These are phyloP conservation scores for Microplitis deprimator DNA, from an alignment of 2,888 invertebrate genomes.

Conservation along the genomic window DNA sequence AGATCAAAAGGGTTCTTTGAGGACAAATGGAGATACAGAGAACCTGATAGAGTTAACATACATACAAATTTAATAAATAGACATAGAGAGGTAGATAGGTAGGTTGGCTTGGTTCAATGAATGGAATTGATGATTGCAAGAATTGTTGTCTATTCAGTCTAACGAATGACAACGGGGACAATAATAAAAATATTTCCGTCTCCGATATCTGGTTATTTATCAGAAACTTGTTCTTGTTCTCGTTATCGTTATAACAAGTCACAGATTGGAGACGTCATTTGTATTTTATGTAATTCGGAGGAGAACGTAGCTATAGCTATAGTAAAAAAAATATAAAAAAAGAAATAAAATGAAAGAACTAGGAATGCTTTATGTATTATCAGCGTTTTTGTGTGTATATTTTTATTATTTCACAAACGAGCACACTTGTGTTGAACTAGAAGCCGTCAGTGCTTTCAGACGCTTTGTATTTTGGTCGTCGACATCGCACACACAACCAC, in stretches of 20 bases:
- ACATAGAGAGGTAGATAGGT: background rate
- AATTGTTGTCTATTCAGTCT: background rate
- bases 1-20: background rate
- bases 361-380: background rate
- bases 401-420: constrained; percentile 1
- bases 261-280: background rate
- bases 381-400: background rate
- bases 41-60: background rate
- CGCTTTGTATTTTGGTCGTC: background rate
- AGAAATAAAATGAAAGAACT: background rate
- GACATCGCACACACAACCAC: background rate
- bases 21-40: background rate
- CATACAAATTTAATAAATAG: too few relatives aligned
- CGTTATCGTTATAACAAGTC: constrained; percentile 1
- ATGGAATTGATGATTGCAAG: background rate
- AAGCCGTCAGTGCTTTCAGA: background rate
- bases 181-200: constrained; percentile 1
- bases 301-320: background rate
- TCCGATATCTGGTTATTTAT: background rate
- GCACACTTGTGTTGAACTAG: background rate
- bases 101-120: background rate
- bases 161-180: background rate
- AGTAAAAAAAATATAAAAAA: background rate
- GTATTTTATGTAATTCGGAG: background rate
- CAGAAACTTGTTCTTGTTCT: background rate